A percentile compares a stretch with the other conserved stretches of the same genome.
Evolutionary conservation across 2,113 vertebrate species (phyloP).

Genomic region (Tylochromis polylepis): DNA sequence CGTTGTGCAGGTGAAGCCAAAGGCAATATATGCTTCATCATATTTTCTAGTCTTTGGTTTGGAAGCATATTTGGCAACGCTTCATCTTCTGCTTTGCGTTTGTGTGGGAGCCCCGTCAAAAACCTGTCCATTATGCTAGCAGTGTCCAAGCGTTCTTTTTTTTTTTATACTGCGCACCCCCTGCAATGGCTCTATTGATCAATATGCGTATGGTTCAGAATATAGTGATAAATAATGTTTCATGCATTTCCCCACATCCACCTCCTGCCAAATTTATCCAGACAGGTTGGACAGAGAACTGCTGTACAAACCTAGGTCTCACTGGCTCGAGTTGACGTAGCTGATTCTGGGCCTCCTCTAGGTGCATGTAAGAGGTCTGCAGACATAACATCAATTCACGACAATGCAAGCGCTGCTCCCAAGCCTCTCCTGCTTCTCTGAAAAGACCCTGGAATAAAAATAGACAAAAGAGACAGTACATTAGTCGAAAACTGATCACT

Average conservation of each 20-base stretch:
- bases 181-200: not conserved
- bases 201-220: not conserved
- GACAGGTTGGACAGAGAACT: not conserved
- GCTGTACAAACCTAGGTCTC: not conserved
- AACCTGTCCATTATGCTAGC: too few relatives aligned
- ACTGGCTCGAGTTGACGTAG: slow-evolving; percentile 59
- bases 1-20: too few relatives aligned
- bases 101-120: too few relatives aligned
- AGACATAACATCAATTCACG: slow-evolving; percentile 77
- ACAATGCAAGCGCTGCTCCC: slow-evolving; percentile 77
- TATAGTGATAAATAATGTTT: not conserved
- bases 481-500: slow-evolving; percentile 23
- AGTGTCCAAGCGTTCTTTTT: too few relatives aligned
- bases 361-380: slow-evolving; percentile 70
- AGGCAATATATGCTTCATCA: too few relatives aligned
- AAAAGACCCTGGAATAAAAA: slow-evolving; percentile 78
- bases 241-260: not conserved
- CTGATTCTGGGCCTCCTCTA: slow-evolving; percentile 69
- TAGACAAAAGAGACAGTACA: slow-evolving; percentile 6
- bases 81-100: too few relatives aligned
- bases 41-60: too few relatives aligned
- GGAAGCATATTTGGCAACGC: too few relatives aligned
- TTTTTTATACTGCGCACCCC: too few relatives aligned
- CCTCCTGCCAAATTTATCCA: not conserved
- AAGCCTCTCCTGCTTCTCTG: slow-evolving; percentile 72